These are phyloP conservation scores for Papilio dardanus DNA, from an alignment of 1,140 invertebrate genomes.

Conservation along the genomic window DNA sequence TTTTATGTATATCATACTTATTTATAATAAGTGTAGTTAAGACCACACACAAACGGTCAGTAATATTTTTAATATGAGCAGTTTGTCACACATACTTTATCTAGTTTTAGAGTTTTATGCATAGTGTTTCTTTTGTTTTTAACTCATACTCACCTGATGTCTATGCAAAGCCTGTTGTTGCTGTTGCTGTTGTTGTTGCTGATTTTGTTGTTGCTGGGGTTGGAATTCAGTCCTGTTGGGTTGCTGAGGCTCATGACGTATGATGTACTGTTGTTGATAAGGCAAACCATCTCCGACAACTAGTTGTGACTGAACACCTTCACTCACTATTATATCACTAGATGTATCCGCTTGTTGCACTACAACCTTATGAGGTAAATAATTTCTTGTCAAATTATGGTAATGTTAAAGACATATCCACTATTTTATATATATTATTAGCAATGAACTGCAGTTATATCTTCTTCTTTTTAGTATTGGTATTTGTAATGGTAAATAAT, in stretches of 20 bases:
- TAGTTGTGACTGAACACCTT: conserved; percentile 70
- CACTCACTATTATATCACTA: conserved; percentile 78
- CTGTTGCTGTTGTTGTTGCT: conserved; percentile 63
- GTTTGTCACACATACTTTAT: too few relatives aligned
- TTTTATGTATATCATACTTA: neutral
- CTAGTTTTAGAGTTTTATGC: too few relatives aligned
- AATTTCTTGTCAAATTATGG: conserved; percentile 12
- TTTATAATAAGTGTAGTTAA: neutral
- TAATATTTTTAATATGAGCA: neutral
- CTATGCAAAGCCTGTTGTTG: conserved; percentile 67
- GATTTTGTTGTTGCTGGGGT: conserved; percentile 69
- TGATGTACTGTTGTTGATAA: conserved; percentile 77
- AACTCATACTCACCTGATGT: conserved; percentile 59
- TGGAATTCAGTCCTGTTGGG: conserved; percentile 64
- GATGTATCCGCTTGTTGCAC: conserved; percentile 74
- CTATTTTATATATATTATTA: neutral
- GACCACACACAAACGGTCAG: neutral
- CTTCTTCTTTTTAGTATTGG: too few relatives aligned
- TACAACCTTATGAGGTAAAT: conserved; percentile 61
- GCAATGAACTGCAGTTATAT: too few relatives aligned
- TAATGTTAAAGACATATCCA: neutral
- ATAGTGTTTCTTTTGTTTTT: neutral
- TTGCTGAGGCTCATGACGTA: conserved; percentile 71
- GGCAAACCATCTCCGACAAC: conserved; percentile 76
- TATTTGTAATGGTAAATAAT: neutral